These are phyloP conservation scores for Metridium senile DNA, from an alignment of 92 coral and sea anemone genomes.

Conservation along the genomic window DNA sequence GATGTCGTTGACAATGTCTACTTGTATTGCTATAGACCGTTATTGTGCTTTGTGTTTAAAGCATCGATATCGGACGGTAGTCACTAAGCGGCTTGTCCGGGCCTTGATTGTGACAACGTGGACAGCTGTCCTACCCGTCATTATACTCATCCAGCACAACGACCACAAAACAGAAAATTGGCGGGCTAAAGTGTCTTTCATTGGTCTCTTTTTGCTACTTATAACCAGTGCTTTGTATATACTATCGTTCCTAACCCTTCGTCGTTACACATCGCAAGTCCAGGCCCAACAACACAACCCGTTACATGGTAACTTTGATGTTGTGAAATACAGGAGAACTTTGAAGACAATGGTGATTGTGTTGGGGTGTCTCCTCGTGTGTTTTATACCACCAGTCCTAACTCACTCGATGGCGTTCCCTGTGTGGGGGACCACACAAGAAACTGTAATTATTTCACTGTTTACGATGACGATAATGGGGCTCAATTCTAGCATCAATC, in stretches of 20 bases:
- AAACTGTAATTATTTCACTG: neutral
- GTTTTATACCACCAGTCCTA: neutral
- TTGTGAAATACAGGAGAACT: neutral
- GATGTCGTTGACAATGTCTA: slow-evolving; percentile 21
- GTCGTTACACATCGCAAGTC: slow-evolving; percentile 8
- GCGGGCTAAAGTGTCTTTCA: neutral
- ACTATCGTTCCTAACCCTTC: slow-evolving; percentile 1
- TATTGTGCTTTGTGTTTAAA: slow-evolving; percentile 36
- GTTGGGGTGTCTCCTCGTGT: neutral
- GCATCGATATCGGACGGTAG: slow-evolving; percentile 20
- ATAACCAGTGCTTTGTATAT: slow-evolving; percentile 6
- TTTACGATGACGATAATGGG: neutral
- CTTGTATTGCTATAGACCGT: slow-evolving; percentile 35
- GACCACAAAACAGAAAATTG: neutral
- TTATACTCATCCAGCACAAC: neutral
- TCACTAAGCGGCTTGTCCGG: slow-evolving; percentile 16
- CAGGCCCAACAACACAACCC: slow-evolving; percentile 19
- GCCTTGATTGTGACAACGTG: slow-evolving; percentile 12
- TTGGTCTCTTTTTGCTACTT: neutral
- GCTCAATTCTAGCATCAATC: slow-evolving; percentile 19
- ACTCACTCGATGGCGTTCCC: neutral
- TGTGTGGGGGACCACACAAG: neutral
- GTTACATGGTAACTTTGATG: slow-evolving; percentile 14
- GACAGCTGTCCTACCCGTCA: neutral
- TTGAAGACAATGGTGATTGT: neutral